phyloP scores from a whole-genome alignment of 2,113 vertebrate species.

The Urocynchramus pylzowi region DNA sequence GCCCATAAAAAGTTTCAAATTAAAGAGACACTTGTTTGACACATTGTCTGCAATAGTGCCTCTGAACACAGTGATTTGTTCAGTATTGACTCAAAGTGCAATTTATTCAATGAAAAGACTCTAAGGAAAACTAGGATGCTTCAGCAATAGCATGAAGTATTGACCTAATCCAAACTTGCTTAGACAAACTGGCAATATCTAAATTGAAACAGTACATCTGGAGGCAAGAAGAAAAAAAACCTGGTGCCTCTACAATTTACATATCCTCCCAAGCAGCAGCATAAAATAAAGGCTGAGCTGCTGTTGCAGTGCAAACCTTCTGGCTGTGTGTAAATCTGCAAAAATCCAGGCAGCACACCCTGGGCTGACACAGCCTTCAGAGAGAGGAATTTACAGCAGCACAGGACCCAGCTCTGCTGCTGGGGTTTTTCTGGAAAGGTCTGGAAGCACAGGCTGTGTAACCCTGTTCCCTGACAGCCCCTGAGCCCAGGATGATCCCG shows the following conservation, averaged over 20 bases:
- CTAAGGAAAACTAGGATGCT: neutral
- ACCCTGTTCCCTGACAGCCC: neutral
- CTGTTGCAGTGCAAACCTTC: slow-evolving; percentile 16
- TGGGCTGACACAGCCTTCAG: neutral
- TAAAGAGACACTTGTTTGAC: slow-evolving; percentile 21
- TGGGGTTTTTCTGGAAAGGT: neutral
- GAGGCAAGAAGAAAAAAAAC: slow-evolving; percentile 16
- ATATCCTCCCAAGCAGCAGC: neutral
- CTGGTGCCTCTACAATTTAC: slow-evolving; percentile 29
- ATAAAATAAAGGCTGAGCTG: neutral
- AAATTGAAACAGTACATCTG: slow-evolving; percentile 30
- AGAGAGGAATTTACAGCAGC: neutral
- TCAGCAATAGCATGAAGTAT: neutral
- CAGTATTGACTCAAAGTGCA: neutral
- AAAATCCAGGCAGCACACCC: neutral
- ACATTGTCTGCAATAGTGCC: neutral
- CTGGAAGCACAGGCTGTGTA: neutral
- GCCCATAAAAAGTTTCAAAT: neutral
- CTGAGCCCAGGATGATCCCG: neutral
- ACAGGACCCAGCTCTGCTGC: neutral
- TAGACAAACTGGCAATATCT: slow-evolving; percentile 19
- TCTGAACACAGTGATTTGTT: slow-evolving; percentile 31
- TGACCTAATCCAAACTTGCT: slow-evolving; percentile 43
- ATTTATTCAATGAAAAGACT: slow-evolving; percentile 33
- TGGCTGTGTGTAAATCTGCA: slow-evolving; percentile 36